Evolutionary conservation across 2,113 vertebrate genomes (phyloP).

Genomic region (Oncorhynchus gorbuscha): DNA sequence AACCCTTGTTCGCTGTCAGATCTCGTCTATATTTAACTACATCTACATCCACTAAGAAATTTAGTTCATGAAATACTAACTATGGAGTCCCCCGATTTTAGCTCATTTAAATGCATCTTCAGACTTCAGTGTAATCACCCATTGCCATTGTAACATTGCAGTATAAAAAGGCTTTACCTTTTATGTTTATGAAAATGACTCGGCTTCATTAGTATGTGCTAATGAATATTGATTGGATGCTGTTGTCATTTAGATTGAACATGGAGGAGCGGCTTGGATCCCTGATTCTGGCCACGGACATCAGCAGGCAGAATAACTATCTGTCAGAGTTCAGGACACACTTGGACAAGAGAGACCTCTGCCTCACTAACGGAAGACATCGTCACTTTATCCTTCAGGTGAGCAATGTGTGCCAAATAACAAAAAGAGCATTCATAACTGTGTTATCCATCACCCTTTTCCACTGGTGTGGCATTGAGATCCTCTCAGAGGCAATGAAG

Average conservation of each 20-base stretch:
- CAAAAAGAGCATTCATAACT: not conserved
- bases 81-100: no score
- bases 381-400: conserved; percentile 85
- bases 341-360: conserved; percentile 78
- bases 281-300: conserved; percentile 85
- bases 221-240: not conserved
- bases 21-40: no score
- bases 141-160: no score
- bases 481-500: no score
- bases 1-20: no score
- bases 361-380: conserved; percentile 70
- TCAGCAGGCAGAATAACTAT: conserved; percentile 84
- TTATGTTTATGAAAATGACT: no score
- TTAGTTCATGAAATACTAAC: no score
- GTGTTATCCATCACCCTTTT: not conserved
- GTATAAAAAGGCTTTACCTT: no score
- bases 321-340: conserved; percentile 78
- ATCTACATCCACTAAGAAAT: no score
- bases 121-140: no score
- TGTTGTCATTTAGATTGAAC: conserved; percentile 70
- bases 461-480: not conserved
- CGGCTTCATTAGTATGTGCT: not conserved
- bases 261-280: conserved; percentile 85
- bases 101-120: no score
- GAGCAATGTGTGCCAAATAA: conserved; percentile 20